Conservation (phyloP, 2,113 vertebrate genomes). For the Hoplias malabaricus region DNA sequence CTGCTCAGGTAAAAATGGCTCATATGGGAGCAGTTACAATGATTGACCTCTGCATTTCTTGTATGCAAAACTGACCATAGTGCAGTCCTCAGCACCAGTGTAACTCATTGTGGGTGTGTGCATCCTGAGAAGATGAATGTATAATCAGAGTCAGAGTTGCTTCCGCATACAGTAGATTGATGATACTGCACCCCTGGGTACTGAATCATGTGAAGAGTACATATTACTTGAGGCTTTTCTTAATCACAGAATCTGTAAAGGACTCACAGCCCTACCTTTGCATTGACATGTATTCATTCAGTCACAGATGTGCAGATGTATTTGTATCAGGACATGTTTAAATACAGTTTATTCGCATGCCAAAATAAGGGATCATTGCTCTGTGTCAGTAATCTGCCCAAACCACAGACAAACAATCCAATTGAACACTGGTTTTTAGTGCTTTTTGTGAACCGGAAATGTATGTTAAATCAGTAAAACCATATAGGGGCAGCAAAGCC, state of each 20-base stretch:
- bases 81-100: conserved; percentile 51
- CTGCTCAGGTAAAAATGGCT: not conserved
- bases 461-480: too few species aligned
- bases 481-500: too few species aligned
- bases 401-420: too few species aligned
- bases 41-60: conserved; percentile 18
- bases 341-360: not conserved
- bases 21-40: conserved; percentile 20
- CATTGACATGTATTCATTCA: not conserved
- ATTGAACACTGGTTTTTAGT: too few species aligned
- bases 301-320: not conserved
- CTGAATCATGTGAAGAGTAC: conserved; percentile 47
- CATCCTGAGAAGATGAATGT: conserved; percentile 50
- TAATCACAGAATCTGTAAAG: not conserved
- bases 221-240: not conserved
- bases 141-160: not conserved
- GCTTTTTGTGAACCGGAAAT: too few species aligned
- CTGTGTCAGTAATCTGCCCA: too few species aligned
- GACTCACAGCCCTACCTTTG: not conserved
- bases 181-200: conserved; percentile 50
- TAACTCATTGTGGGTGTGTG: conserved; percentile 41
- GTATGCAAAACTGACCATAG: conserved; percentile 29
- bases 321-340: not conserved
- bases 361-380: not conserved
- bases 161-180: conserved; percentile 58